These are phyloP conservation scores for Tanypteryx hageni DNA, from an alignment of 2,888 invertebrate genomes.

Conservation along the genomic window DNA sequence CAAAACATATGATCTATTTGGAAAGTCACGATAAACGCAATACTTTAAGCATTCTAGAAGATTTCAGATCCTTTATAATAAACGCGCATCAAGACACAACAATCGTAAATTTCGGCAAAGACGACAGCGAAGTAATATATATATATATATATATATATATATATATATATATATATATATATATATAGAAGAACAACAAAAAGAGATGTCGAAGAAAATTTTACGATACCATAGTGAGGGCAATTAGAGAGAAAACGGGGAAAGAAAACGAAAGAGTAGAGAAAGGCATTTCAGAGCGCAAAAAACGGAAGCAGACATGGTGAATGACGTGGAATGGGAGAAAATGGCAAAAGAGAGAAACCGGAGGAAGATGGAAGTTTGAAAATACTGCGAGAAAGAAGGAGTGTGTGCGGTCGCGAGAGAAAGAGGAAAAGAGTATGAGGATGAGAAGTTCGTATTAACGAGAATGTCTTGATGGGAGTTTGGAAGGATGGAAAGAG, in stretches of 20 bases:
- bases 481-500: constrained; percentile 1
- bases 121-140: too few relatives aligned
- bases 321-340: neutral
- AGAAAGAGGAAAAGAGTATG: neutral
- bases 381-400: neutral
- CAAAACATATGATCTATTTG: too few relatives aligned
- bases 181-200: neutral
- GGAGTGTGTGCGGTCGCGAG: neutral
- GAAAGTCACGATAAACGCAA: too few relatives aligned
- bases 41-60: too few relatives aligned
- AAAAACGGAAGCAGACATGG: neutral
- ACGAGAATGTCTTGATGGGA: constrained; percentile 59
- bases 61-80: too few relatives aligned
- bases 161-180: too few relatives aligned
- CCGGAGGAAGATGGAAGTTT: too few relatives aligned
- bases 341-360: neutral
- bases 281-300: neutral
- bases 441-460: constrained; percentile 46
- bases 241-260: neutral
- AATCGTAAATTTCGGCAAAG: too few relatives aligned
- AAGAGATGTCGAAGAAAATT: neutral
- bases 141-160: too few relatives aligned
- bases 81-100: too few relatives aligned
- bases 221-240: neutral
- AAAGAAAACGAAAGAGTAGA: neutral